Evolutionary conservation across 2,797 vertebrate genomes (phyloP).

Genomic region (Myotis pilosus): DNA sequence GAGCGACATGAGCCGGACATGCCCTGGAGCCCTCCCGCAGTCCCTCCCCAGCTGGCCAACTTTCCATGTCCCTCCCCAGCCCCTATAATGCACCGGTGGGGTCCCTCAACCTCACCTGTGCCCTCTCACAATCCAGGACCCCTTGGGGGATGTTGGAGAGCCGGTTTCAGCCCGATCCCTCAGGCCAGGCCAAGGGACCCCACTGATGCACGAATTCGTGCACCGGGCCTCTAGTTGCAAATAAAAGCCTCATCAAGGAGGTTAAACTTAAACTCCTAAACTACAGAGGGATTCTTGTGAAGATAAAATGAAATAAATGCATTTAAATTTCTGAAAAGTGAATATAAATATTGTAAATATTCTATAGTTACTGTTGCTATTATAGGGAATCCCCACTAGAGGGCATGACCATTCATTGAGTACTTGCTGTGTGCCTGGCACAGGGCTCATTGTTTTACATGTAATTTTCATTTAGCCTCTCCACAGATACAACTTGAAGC

Average conservation of each 20-base stretch:
- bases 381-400: neutral
- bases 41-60: too few species aligned
- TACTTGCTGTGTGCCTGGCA: neutral
- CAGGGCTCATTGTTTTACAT: neutral
- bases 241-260: neutral
- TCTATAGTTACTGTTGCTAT: neutral
- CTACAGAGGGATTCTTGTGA: neutral
- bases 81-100: too few species aligned
- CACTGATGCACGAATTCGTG: too few species aligned
- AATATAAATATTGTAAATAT: neutral
- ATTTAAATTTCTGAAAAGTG: neutral
- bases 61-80: too few species aligned
- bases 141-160: too few species aligned
- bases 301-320: neutral
- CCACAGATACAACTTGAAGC: neutral
- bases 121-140: too few species aligned
- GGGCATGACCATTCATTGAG: neutral
- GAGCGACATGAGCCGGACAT: rapidly evolving
- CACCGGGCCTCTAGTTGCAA: neutral
- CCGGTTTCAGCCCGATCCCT: too few species aligned
- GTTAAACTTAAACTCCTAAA: neutral
- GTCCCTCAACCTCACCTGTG: too few species aligned
- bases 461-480: neutral
- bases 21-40: too few species aligned
- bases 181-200: too few species aligned